Percentiles rank a stretch among this genome's conserved stretches.
Evolutionary conservation across 2,113 vertebrate species (phyloP).

Genomic region (Nothobranchius kuhntae): DNA sequence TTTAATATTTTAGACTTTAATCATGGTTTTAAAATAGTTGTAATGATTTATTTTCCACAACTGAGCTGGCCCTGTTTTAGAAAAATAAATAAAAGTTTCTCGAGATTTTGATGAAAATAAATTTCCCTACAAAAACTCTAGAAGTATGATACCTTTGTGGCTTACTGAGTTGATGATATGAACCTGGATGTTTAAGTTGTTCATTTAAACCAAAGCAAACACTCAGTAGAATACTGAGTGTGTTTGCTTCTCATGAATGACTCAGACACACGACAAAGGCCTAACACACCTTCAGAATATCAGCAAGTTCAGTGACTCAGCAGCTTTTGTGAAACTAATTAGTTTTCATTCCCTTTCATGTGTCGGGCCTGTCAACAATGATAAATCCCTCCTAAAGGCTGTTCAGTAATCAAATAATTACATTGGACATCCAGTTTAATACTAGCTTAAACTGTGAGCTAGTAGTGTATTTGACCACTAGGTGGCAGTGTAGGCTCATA

Average conservation of each 20-base stretch:
- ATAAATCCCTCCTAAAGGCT: constrained; percentile 6
- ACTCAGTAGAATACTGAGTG: neutral
- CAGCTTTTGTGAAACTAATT: neutral
- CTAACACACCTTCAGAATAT: neutral
- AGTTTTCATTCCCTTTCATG: neutral
- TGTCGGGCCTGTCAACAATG: neutral
- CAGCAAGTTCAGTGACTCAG: neutral
- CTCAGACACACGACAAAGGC: neutral
- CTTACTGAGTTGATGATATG: neutral
- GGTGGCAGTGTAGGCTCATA: constrained; percentile 31
- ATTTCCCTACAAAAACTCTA: neutral
- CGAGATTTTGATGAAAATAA: neutral
- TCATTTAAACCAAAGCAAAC: neutral
- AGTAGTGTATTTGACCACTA: constrained; percentile 20
- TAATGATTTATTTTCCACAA: too few species aligned
- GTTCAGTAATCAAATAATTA: neutral
- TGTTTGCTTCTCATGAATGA: neutral
- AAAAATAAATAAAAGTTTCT: too few species aligned
- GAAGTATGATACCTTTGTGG: neutral
- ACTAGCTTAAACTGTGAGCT: neutral
- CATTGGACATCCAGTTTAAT: neutral
- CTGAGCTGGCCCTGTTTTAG: too few species aligned
- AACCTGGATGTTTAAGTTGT: neutral
- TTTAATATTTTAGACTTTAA: too few species aligned
- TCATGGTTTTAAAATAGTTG: too few species aligned